These are phyloP conservation scores for Piaya cayana DNA, from an alignment of 2,113 vertebrate genomes.

Conservation along the genomic window DNA sequence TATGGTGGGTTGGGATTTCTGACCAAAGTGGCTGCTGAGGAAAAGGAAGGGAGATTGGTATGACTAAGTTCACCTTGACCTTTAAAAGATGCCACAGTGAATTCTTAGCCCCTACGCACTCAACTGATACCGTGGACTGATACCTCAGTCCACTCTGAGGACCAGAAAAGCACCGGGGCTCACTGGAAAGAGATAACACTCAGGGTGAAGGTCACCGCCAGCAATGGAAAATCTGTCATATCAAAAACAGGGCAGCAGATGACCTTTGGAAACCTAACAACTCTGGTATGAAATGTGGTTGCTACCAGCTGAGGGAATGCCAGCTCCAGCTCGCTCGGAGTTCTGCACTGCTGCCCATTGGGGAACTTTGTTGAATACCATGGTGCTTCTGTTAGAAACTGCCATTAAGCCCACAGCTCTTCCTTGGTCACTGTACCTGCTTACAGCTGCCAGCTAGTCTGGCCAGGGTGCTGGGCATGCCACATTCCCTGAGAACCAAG, in stretches of 20 bases:
- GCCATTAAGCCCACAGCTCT: background rate
- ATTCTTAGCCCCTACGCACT: background rate
- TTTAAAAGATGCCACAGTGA: background rate
- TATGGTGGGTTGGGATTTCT: background rate
- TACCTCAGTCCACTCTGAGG: background rate
- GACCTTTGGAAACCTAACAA: background rate
- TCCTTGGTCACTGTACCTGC: too few species aligned
- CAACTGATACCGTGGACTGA: background rate
- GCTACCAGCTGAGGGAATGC: background rate
- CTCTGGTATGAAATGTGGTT: background rate
- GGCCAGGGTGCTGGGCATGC: fast-evolving
- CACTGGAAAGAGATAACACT: background rate
- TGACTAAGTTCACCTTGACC: conserved; percentile 2
- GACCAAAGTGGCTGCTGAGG: background rate
- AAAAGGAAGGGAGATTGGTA: background rate
- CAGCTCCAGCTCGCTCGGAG: background rate
- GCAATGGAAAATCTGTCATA: background rate
- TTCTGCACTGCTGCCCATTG: fast-evolving
- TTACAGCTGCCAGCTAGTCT: background rate
- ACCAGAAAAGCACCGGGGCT: background rate
- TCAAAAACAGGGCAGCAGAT: background rate
- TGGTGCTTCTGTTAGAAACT: fast-evolving
- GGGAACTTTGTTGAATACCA: background rate
- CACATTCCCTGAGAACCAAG: background rate
- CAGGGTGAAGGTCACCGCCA: background rate